Evolutionary conservation across 1,140 invertebrate species (phyloP), one percentile per base, ranked within the genome.

Genomic region (Ceratitis capitata): DNA sequence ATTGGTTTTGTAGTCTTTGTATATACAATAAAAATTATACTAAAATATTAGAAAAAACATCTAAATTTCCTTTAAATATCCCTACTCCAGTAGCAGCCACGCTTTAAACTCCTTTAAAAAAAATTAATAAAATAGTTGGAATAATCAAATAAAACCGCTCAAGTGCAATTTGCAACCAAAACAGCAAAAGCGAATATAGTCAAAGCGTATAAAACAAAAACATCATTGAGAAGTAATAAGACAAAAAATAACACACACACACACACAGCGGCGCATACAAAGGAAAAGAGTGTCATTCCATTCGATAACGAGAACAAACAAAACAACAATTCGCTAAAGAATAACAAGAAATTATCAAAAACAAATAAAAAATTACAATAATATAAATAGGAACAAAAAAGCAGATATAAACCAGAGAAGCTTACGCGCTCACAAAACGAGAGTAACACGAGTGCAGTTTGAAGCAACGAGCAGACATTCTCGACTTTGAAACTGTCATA

Each of bases 301-400:
- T 74, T 85, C 39, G 56, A 85, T 69, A 85, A 85, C 39, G 49
- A 51, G 61, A 85, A 85, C 47, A 84, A 56, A 64, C 83, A 84
- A 84, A 84, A 26, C n/a, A 84, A 26, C n/a, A 26, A 56, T 23
- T 4, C 45, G 16, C 6, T 32, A 53, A 83, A 83, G 49, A 83
- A 83, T 83, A 83, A 53, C 45, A 49, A 83, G 47, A 49, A 53
- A 83, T 83, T 51, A 83, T 51, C 49, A 83, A 83, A 83, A 53
- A 53, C n/a, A n/a, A n/a, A n/a, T n/a, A n/a, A n/a, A n/a, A n/a
- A n/a, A n/a, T n/a, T n/a, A n/a, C n/a, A 83, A 83, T 83, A 83
- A 83, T 53, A 53, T 83, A 45, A 83, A 83, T 83, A 83, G 42
- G 47, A 83, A 83, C 14, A 29, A 83, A 42, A 78, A 23, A 56